These are phyloP conservation scores for Idaea biselata DNA, from an alignment of 2,888 invertebrate species.

Conservation along the genomic window DNA sequence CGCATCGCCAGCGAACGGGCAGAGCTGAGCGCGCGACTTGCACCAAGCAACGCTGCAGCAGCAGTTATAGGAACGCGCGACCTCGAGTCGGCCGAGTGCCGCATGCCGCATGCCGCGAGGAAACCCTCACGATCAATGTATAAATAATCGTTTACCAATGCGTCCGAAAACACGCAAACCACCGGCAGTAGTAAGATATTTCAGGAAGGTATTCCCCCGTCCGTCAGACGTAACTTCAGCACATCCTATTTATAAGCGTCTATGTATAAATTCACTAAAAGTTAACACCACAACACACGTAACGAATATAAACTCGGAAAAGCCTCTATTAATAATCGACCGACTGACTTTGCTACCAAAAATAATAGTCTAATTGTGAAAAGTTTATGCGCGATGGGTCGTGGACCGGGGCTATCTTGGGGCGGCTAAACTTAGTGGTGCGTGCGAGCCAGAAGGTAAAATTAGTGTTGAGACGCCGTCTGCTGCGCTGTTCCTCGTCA, in stretches of 20 bases:
- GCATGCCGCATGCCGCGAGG: constrained; percentile 36
- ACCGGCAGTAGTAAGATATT: constrained; percentile 79
- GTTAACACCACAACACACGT: constrained; percentile 81
- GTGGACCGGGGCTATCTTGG: constrained; percentile 81
- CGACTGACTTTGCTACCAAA: constrained; percentile 82
- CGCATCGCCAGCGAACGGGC: too few species aligned
- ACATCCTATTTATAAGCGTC: constrained; percentile 81
- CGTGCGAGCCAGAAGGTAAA: constrained; percentile 79
- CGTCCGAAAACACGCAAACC: constrained; percentile 78
- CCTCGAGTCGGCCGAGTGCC: constrained; percentile 25
- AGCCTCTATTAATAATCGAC: constrained; percentile 82
- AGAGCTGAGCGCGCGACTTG: not conserved
- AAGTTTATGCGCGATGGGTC: constrained; percentile 81
- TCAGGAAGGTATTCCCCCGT: constrained; percentile 81
- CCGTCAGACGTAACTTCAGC: constrained; percentile 79
- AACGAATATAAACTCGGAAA: constrained; percentile 82
- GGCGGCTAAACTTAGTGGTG: constrained; percentile 82
- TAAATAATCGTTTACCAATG: constrained; percentile 81
- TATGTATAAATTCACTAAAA: constrained; percentile 82
- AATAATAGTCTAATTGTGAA: constrained; percentile 83
- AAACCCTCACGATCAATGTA: constrained; percentile 72
- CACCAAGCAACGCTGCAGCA: not conserved
- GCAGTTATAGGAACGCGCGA: constrained; percentile 15
- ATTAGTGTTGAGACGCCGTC: constrained; percentile 79
- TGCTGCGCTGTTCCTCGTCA: constrained; percentile 65